Conservation (phyloP, 2,888 invertebrate genomes). For the Phaonia tiefii region DNA sequence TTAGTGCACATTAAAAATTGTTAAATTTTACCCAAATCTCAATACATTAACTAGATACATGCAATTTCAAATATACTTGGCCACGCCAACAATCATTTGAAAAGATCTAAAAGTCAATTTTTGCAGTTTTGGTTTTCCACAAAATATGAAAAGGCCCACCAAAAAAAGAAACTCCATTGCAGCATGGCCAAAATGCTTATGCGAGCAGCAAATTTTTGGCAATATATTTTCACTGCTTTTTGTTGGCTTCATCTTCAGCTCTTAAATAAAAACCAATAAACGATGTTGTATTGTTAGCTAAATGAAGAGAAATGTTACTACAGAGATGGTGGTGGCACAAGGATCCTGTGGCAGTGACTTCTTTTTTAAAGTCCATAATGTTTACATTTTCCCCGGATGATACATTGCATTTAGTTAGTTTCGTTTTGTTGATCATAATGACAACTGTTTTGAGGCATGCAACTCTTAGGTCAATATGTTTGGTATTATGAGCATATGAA, state of each 20-base stretch:
- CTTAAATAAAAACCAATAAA: background rate
- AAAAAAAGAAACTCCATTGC: background rate
- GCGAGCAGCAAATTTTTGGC: background rate
- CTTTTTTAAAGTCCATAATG: background rate
- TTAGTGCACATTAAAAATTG: no score
- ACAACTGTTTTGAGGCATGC: slow-evolving; percentile 26
- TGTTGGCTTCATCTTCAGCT: background rate
- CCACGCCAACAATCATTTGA: background rate
- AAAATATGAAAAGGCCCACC: background rate
- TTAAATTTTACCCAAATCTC: no score
- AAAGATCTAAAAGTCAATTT: slow-evolving; percentile 10
- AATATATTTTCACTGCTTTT: background rate
- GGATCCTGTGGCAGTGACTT: background rate
- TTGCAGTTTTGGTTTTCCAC: background rate
- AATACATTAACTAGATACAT: background rate
- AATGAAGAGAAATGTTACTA: slow-evolving; percentile 18
- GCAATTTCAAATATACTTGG: background rate
- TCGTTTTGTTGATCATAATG: slow-evolving; percentile 23
- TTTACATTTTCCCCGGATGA: background rate
- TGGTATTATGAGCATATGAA: slow-evolving; percentile 1
- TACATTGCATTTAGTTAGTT: slow-evolving; percentile 35
- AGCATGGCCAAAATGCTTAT: background rate
- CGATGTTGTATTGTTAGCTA: background rate
- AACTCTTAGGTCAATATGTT: slow-evolving; percentile 3
- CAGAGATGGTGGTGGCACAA: background rate